phyloP scores from a whole-genome alignment of 2,888 invertebrate species.

The Malthinus seriepunctatus region DNA sequence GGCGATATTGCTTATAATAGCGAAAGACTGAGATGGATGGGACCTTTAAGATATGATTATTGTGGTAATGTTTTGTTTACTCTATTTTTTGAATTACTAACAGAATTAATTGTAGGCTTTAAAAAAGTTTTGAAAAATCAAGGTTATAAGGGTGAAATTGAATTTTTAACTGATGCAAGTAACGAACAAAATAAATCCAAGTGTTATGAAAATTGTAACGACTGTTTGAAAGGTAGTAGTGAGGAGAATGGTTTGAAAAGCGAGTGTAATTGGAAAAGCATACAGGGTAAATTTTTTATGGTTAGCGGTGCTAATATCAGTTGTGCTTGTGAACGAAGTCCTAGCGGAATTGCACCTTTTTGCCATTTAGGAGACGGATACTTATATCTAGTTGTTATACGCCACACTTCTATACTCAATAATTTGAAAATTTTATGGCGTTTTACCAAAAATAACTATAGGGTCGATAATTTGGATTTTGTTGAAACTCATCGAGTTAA shows the following conservation, averaged over 20 bases:
- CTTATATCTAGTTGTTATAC: slow-evolving; percentile 74
- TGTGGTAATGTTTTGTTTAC: slow-evolving; percentile 59
- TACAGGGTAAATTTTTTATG: slow-evolving; percentile 75
- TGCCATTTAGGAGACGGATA: slow-evolving; percentile 82
- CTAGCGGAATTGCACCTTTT: slow-evolving; percentile 76
- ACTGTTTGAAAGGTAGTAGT: slow-evolving; percentile 43
- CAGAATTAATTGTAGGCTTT: slow-evolving; percentile 54
- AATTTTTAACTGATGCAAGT: slow-evolving; percentile 55
- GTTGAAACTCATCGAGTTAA: slow-evolving; percentile 74
- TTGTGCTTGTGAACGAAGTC: slow-evolving; percentile 74
- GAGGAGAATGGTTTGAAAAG: slow-evolving; percentile 21
- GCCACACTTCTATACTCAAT: slow-evolving; percentile 71
- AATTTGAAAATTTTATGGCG: slow-evolving; percentile 70
- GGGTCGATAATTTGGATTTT: slow-evolving; percentile 74
- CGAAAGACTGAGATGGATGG: slow-evolving; percentile 84
- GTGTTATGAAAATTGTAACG: slow-evolving; percentile 59
- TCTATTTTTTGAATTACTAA: not conserved
- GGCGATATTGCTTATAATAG: slow-evolving; percentile 82
- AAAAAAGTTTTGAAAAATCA: slow-evolving; percentile 66
- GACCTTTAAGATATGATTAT: slow-evolving; percentile 80
- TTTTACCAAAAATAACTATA: slow-evolving; percentile 64
- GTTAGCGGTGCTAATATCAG: slow-evolving; percentile 77
- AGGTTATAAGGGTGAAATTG: slow-evolving; percentile 67
- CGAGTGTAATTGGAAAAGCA: slow-evolving; percentile 57
- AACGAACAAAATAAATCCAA: slow-evolving; percentile 53